These are phyloP conservation scores for Hypomecis punctinalis DNA, from an alignment of 2,888 invertebrate genomes.

Conservation along the genomic window DNA sequence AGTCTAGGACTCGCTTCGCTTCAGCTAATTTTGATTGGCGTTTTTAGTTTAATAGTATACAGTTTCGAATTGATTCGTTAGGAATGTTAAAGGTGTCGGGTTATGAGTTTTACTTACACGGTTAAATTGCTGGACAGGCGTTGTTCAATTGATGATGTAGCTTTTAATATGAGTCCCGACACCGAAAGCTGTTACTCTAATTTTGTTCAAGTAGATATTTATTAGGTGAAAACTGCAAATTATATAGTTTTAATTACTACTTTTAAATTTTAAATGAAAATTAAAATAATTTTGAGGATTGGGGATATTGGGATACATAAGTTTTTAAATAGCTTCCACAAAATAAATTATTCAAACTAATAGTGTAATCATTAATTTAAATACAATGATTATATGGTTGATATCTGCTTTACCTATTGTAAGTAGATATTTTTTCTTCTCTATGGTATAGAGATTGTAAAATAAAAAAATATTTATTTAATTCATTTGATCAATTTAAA, in stretches of 20 bases:
- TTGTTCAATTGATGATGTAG: not conserved
- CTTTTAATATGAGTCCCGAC: not conserved
- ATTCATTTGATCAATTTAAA: not conserved
- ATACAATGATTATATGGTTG: no score
- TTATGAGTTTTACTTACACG: conserved; percentile 26
- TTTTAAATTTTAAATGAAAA: no score
- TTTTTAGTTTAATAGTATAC: conserved; percentile 53
- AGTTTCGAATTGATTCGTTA: conserved; percentile 50
- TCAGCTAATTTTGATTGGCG: conserved; percentile 53
- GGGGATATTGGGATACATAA: no score
- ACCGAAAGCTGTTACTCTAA: not conserved
- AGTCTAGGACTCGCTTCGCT: conserved; percentile 40
- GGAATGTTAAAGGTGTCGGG: conserved; percentile 27
- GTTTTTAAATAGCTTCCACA: no score
- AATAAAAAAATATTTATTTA: not conserved
- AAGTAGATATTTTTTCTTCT: no score
- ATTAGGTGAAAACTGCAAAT: no score
- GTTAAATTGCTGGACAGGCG: conserved; percentile 1
- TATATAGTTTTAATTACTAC: no score
- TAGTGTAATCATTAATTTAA: no score
- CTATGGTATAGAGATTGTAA: no score
- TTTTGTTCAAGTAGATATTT: not conserved
- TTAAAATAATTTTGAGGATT: no score
- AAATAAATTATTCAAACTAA: no score
- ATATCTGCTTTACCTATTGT: no score